These are phyloP conservation scores for Resseliella maxima DNA, from an alignment of 2,888 invertebrate genomes.

Conservation along the genomic window DNA sequence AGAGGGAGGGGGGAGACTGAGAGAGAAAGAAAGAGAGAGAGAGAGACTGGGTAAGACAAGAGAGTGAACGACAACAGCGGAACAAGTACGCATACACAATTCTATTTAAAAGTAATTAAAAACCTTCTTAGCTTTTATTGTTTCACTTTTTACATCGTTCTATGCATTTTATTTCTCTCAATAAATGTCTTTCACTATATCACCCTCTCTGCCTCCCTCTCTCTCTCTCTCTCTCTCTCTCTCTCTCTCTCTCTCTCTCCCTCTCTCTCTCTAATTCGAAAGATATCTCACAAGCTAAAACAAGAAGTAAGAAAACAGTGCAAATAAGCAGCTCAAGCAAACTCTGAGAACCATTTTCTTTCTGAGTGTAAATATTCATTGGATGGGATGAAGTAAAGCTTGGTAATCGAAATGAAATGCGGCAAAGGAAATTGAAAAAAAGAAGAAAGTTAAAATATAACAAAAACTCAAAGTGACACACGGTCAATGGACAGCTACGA, in stretches of 20 bases:
- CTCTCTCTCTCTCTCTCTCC: too few species aligned
- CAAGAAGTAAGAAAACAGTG: too few species aligned
- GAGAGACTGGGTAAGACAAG: too few species aligned
- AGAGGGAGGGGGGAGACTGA: too few species aligned
- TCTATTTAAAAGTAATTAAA: slow-evolving; percentile 54
- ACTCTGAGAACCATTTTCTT: background rate
- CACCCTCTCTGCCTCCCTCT: background rate
- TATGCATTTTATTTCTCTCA: background rate
- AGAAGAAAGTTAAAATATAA: too few species aligned
- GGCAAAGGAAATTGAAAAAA: background rate
- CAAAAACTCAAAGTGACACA: background rate
- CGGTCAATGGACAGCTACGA: background rate
- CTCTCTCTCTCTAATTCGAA: too few species aligned
- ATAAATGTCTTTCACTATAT: too few species aligned
- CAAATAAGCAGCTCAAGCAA: background rate
- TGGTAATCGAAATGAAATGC: background rate
- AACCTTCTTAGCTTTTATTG: slow-evolving; percentile 41
- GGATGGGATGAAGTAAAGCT: background rate
- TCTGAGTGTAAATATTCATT: background rate
- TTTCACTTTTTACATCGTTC: background rate
- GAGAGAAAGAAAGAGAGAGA: too few species aligned
- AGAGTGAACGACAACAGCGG: background rate
- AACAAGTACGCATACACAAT: background rate
- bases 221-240: background rate
- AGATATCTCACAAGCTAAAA: too few species aligned